Conservation (phyloP, 2,113 vertebrate genomes). For the Candoia aspera region DNA sequence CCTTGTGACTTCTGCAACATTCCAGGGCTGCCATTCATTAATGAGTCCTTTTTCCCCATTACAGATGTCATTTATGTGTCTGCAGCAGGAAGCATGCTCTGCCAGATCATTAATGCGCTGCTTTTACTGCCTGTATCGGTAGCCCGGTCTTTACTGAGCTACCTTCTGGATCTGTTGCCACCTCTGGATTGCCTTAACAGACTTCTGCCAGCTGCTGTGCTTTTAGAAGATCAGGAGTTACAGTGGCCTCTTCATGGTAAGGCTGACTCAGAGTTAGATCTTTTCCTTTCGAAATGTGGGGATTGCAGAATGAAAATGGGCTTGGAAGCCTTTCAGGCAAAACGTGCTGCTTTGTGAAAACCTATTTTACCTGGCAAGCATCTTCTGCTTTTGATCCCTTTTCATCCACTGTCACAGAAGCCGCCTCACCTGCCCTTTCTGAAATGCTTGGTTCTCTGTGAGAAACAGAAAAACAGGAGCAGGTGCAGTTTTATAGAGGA, state of each 20-base stretch:
- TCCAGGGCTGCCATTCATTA: neutral
- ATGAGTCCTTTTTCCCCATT: neutral
- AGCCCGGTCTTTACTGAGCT: constrained; percentile 88
- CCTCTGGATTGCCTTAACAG: constrained; percentile 93
- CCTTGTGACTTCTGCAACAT: neutral
- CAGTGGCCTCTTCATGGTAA: constrained; percentile 98
- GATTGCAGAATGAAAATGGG: neutral
- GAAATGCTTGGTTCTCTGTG: no score
- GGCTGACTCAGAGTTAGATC: neutral
- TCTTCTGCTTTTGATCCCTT: neutral
- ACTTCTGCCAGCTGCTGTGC: constrained; percentile 89
- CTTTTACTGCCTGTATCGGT: constrained; percentile 92
- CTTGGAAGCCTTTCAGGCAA: neutral
- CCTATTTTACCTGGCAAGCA: neutral
- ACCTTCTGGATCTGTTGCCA: constrained; percentile 89
- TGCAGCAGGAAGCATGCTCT: constrained; percentile 96
- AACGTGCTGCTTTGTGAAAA: neutral
- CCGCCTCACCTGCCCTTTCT: no score
- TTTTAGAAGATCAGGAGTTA: constrained; percentile 94
- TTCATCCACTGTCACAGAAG: no score
- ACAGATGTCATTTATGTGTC: constrained; percentile 95
- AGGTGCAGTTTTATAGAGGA: no score
- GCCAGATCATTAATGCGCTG: constrained; percentile 91
- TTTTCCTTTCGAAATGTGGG: neutral
- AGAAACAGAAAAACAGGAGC: no score